A percentile compares a stretch with the other conserved stretches of the same genome.
These are phyloP conservation scores for Alviniconcha strummeri DNA, from an alignment of 2,888 invertebrate genomes.

Conservation along the genomic window DNA sequence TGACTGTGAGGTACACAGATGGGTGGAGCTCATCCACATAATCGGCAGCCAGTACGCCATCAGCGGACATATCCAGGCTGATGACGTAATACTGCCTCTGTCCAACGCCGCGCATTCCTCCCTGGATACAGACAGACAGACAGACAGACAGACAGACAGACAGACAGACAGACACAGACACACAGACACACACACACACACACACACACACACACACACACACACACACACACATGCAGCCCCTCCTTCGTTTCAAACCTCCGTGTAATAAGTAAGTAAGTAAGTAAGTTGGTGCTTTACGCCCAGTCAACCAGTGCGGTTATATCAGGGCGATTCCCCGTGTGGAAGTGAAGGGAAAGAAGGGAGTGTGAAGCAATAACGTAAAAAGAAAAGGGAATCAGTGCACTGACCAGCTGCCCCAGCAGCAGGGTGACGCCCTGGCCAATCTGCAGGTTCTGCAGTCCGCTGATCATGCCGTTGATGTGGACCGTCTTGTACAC, in stretches of 20 bases:
- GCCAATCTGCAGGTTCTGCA: constrained; percentile 50
- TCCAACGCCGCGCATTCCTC: constrained; percentile 42
- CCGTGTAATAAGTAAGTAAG: too few relatives aligned
- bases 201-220: constrained; percentile 11
- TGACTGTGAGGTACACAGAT: constrained; percentile 46
- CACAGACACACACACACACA: background rate
- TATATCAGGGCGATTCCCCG: too few relatives aligned
- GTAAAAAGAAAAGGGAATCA: too few relatives aligned
- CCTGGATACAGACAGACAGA: constrained; percentile 42
- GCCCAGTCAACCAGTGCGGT: too few relatives aligned
- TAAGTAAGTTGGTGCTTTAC: too few relatives aligned
- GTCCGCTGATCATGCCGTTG: constrained; percentile 54
- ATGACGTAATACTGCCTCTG: constrained; percentile 47
- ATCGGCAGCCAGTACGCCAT: constrained; percentile 51
- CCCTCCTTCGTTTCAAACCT: too few relatives aligned
- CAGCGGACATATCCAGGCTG: constrained; percentile 52
- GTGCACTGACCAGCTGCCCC: constrained; percentile 20
- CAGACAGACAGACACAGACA: background rate
- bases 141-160: background rate
- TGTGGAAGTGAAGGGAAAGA: too few relatives aligned
- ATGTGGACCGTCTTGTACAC: constrained; percentile 52
- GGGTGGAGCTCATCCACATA: constrained; percentile 45
- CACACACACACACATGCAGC: background rate
- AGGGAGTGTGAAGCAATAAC: too few relatives aligned
- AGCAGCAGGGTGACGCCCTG: constrained; percentile 37